A percentile compares a stretch with the other conserved stretches of the same genome.
Conservation (phyloP, 2,113 vertebrate species). For the Grus americana region DNA sequence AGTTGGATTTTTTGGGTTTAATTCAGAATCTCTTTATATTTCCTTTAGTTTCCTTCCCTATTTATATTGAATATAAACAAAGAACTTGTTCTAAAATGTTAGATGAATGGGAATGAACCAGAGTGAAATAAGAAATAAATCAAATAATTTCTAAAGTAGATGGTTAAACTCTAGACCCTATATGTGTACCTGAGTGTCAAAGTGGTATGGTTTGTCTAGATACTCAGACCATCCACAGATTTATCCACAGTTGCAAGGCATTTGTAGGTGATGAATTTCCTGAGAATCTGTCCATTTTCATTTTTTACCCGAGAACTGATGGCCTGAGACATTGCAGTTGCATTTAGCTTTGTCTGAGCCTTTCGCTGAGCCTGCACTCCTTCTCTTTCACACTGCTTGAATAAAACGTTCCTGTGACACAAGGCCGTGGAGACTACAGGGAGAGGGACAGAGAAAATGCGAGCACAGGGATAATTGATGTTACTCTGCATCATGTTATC, state of each 20-base stretch:
- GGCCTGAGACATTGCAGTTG: neutral
- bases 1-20: slow-evolving; percentile 56
- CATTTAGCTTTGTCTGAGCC: neutral
- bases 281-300: neutral
- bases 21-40: slow-evolving; percentile 70
- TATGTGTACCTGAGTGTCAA: neutral
- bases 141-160: neutral
- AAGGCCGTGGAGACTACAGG: neutral
- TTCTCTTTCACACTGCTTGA: neutral
- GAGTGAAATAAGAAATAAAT: slow-evolving; percentile 30
- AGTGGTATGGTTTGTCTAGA: neutral
- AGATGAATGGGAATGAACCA: slow-evolving; percentile 41
- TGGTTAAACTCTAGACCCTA: neutral
- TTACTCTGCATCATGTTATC: neutral
- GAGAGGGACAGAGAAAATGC: neutral
- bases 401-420: neutral
- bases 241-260: neutral
- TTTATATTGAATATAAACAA: slow-evolving; percentile 67
- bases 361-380: neutral
- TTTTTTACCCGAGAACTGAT: neutral
- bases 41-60: slow-evolving; percentile 53
- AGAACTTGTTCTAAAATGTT: slow-evolving; percentile 49
- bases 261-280: neutral
- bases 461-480: neutral
- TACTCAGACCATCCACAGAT: neutral